A percentile compares a stretch with the other conserved stretches of the same genome.
phyloP scores from a whole-genome alignment of 2,888 invertebrate genomes.

The Linnaemya vulpina region DNA sequence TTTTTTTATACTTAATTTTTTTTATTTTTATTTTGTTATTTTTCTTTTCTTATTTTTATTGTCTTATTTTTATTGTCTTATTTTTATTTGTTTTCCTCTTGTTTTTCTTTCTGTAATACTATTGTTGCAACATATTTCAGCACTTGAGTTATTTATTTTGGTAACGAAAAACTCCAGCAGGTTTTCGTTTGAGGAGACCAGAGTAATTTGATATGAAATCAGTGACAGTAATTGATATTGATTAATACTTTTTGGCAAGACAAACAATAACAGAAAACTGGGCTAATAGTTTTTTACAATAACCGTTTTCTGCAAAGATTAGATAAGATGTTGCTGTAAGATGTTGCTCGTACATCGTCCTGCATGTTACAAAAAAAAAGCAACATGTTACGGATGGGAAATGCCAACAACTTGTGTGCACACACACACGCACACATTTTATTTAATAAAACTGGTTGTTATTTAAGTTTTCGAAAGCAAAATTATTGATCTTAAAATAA shows the following conservation, averaged over 20 bases:
- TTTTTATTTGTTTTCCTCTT: slow-evolving; percentile 14
- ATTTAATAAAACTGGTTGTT: not conserved
- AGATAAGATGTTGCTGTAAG: slow-evolving; percentile 36
- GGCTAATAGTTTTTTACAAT: slow-evolving; percentile 14
- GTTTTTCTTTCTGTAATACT: slow-evolving; percentile 5
- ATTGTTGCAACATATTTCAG: not conserved
- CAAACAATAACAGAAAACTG: slow-evolving; percentile 39
- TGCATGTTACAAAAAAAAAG: not conserved
- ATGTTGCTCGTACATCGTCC: not conserved
- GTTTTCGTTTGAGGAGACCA: not conserved
- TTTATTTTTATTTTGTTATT: no score
- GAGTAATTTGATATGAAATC: not conserved
- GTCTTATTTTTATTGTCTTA: slow-evolving; percentile 5
- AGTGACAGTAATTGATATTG: slow-evolving; percentile 25
- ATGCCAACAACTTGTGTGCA: not conserved
- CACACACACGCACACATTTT: not conserved
- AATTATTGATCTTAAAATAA: not conserved
- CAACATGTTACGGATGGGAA: not conserved
- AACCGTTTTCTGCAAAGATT: slow-evolving; percentile 11
- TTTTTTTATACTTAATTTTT: no score
- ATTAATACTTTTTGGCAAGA: slow-evolving; percentile 4
- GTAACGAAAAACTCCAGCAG: not conserved
- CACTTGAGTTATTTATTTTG: slow-evolving; percentile 14
- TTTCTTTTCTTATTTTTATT: no score
- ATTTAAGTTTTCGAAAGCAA: not conserved